Conservation (phyloP, 1,140 invertebrate species). For the Cydia amplana region DNA sequence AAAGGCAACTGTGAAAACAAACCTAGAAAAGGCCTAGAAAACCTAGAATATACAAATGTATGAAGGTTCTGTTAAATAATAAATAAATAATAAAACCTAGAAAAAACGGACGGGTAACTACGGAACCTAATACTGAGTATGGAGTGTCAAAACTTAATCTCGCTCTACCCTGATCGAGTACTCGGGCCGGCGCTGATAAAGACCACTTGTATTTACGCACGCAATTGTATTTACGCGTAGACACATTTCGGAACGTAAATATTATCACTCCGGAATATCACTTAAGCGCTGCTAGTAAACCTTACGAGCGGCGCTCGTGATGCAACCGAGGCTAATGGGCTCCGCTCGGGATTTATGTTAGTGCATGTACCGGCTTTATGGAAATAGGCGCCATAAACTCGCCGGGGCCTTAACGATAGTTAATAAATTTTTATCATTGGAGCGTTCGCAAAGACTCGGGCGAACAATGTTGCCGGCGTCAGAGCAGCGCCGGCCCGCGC, state of each 20-base stretch:
- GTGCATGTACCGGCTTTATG: constrained; percentile 62
- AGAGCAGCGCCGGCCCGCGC: constrained; percentile 38
- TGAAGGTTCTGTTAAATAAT: too few relatives aligned
- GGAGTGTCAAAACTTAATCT: too few relatives aligned
- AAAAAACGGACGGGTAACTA: too few relatives aligned
- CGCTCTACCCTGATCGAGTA: too few relatives aligned
- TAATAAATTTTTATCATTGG: constrained; percentile 75
- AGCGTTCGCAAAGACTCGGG: constrained; percentile 45
- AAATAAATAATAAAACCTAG: too few relatives aligned
- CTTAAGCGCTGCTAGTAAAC: constrained; percentile 45
- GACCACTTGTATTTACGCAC: too few relatives aligned
- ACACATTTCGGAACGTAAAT: constrained; percentile 44
- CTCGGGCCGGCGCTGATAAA: too few relatives aligned
- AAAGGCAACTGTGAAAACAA: too few relatives aligned
- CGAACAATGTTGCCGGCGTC: constrained; percentile 38
- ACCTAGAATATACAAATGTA: too few relatives aligned
- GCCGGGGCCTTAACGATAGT: constrained; percentile 66
- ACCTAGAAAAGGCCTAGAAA: too few relatives aligned
- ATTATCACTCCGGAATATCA: constrained; percentile 46
- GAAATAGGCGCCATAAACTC: constrained; percentile 62
- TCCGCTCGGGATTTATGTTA: constrained; percentile 61
- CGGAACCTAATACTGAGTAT: too few relatives aligned
- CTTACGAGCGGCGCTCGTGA: constrained; percentile 37
- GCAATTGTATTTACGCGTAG: not conserved
- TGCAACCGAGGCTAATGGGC: constrained; percentile 61